Evolutionary conservation across 1,140 invertebrate species (phyloP).

Genomic region (Drosophila pectinifera): DNA sequence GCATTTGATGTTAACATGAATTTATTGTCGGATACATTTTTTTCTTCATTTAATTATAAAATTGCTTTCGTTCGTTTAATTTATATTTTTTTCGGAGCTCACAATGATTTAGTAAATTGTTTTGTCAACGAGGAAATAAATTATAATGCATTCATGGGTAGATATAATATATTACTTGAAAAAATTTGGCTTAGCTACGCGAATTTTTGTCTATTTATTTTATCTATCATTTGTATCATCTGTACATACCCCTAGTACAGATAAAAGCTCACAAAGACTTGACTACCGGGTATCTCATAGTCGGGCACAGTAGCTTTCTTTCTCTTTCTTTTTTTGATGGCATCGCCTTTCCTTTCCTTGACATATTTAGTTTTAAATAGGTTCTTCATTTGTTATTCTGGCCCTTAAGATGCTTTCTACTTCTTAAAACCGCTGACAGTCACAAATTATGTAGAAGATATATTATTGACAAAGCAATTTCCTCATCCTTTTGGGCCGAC

Average conservation of each 20-base stretch:
- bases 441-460: conserved; percentile 44
- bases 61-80: conserved; percentile 1
- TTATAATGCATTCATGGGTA: conserved; percentile 3
- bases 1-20: conserved; percentile 38
- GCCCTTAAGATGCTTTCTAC: conserved; percentile 17
- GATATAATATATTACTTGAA: conserved; percentile 13
- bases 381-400: conserved; percentile 17
- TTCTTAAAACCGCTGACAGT: conserved; percentile 38
- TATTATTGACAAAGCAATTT: conserved; percentile 58
- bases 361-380: conserved; percentile 39
- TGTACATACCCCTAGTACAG: too few species aligned
- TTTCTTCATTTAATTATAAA: conserved; percentile 45
- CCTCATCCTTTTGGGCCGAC: conserved; percentile 36
- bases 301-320: not conserved
- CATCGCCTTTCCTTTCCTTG: conserved; percentile 19
- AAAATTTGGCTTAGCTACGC: conserved; percentile 3
- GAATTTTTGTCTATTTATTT: not conserved
- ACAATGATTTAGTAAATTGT: conserved; percentile 33
- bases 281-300: not conserved
- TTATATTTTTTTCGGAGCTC: not conserved
- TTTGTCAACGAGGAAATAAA: conserved; percentile 24
- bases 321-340: not conserved
- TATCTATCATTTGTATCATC: too few species aligned
- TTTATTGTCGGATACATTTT: conserved; percentile 35
- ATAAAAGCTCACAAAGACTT: too few species aligned